Evolutionary conservation across 2,797 vertebrate species (phyloP), one percentile per base, ranked within the genome.

Genomic region (Pipistrellus pygmaeus): DNA sequence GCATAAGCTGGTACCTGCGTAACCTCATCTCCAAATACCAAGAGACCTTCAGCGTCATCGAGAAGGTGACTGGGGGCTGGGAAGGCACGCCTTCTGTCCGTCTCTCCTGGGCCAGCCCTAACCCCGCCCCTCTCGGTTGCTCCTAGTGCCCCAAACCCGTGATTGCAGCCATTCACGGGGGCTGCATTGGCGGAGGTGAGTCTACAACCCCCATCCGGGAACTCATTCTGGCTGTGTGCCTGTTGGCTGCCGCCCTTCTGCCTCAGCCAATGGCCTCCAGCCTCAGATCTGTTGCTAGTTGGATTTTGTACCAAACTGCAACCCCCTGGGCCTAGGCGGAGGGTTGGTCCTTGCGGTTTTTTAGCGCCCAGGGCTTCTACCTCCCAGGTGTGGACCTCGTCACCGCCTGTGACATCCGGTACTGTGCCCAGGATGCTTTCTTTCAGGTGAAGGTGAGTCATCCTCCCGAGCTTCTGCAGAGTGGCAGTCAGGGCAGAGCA

Each of bases 371-470:
- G 30, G 72, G n/a, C 60, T 48, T 95, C 62, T 72, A 0, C n/a
- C 41, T 78, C 12, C 30, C 96, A 99, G 99, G 99, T 1, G 97
- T 99, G 13, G 99, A 99, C 96, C 98, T 99, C 77, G 97, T 99
- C 94, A 98, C 99, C 0, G 99, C 99, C 96, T 99, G 99, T 27
- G 99, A 99, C 90, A 98, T 99, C n/a, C 99, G 99, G 0, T 98
- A 99, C 84, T 99, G 99, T 60, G 97, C 98, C 1, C 98, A 98
- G 97, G 99, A 99, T 13, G 98, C 99, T 68, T 99, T 98, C 98
- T 99, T 99, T 97, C 99, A 99, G 97, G 98, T 99, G 21, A 99
- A 99, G 99, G 99, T 98, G 88, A 93, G 93, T 11, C 30, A 6
- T 38, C 15, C 9, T 71, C 12, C 76, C 10, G 5, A 77, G 30